Base-by-base conservation (phyloP, 2,888 invertebrate genomes). In the Anodontia alba region DNA sequence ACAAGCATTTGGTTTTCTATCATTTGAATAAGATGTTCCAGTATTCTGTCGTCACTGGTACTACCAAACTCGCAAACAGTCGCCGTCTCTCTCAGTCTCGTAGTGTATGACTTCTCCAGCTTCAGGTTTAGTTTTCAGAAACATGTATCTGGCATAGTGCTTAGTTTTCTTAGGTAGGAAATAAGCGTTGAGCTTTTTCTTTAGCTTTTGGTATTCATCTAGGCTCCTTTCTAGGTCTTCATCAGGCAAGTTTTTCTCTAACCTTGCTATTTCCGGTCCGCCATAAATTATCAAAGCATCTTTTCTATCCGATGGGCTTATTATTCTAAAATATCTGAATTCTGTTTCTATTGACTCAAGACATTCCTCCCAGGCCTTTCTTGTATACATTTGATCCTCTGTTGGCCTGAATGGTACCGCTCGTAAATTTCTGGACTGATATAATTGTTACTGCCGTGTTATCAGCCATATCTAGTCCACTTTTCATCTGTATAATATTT, bases 191-290 rank as follows among this genome's bases (percentile, higher is more conserved):
- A n/a, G n/a, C n/a, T n/a, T n/a, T n/a, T n/a, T n/a, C n/a, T n/a
- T n/a, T n/a, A n/a, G n/a, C n/a, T n/a, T n/a, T n/a, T n/a, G n/a
- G n/a, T n/a, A n/a, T n/a, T n/a, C n/a, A n/a, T n/a, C n/a, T n/a
- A n/a, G n/a, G n/a, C n/a, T n/a, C n/a, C n/a, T n/a, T n/a, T n/a
- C n/a, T n/a, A n/a, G n/a, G n/a, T n/a, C n/a, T n/a, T n/a, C n/a
- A 15, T 51, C 51, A 15, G 51, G 20, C 51, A 51, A 51, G 51
- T n/a, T 51, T 7, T 51, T 51, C 20, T 51, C 51, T 51, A 51
- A 51, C 51, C 51, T 51, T 51, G 51, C 51, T n/a, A 51, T 51
- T n/a, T 51, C n/a, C n/a, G n/a, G n/a, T n/a, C n/a, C n/a, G n/a
- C n/a, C n/a, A n/a, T n/a, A n/a, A n/a, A n/a, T n/a, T n/a, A n/a